These are phyloP conservation scores for Onychomys torridus DNA, from an alignment of 2,797 vertebrate species.

Conservation along the genomic window DNA sequence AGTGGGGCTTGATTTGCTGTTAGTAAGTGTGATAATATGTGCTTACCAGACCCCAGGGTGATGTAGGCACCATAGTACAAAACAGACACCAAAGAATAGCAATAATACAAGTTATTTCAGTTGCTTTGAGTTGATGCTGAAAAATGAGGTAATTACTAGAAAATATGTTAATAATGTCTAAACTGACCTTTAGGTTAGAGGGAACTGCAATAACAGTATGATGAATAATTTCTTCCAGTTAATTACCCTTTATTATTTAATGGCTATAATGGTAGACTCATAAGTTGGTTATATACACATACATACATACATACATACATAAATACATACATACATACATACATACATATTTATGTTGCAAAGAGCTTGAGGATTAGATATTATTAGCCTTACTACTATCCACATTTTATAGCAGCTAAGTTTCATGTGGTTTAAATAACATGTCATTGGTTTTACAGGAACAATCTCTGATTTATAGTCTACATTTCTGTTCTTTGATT, in stretches of 20 bases:
- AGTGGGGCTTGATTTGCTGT: not conserved
- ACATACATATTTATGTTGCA: not conserved
- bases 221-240: not conserved
- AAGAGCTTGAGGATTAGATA: not conserved
- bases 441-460: not conserved
- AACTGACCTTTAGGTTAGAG: not conserved
- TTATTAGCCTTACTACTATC: not conserved
- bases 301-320: not conserved
- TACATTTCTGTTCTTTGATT: not conserved
- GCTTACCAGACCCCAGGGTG: not conserved
- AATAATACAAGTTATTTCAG: not conserved
- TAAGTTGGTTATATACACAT: not conserved
- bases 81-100: not conserved
- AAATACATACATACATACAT: not conserved
- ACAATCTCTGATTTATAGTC: not conserved
- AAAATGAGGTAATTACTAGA: not conserved
- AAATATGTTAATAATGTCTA: slow-evolving; percentile 1
- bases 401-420: not conserved
- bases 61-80: not conserved
- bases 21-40: not conserved
- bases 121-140: slow-evolving; percentile 35
- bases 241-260: not conserved
- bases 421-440: not conserved
- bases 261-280: not conserved
- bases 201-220: not conserved